Evolutionary conservation across 2,113 vertebrate species (phyloP), one percentile per base, ranked within the genome.

Genomic region (Gadus chalcogrammus): DNA sequence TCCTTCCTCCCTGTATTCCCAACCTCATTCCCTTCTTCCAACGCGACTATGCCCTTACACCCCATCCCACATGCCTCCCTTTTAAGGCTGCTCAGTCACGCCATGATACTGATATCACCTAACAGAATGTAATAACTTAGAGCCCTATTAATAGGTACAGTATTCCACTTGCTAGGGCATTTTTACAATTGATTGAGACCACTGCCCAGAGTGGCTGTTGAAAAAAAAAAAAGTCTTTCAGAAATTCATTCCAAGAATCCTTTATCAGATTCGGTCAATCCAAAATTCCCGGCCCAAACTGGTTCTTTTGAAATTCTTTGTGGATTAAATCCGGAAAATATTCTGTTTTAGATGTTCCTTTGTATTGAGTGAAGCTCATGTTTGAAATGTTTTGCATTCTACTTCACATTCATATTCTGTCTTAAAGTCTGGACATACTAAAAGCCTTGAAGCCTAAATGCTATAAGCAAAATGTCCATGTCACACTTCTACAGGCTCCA

Each of bases 71-170:
- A 87, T 35, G 83, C 78, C 85, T 82, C 80, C 82, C 79, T 59
- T 83, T 81, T 79, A 83, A 85, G 90, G 90, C 89, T 89, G 88
- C 88, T 88, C 88, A 88, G 90, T 86, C 89, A 88, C 81, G 89
- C 88, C 89, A 91, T 90, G 89, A 91, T 91, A 92, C 90, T 93
- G 90, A 93, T 88, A 90, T 89, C 90, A 91, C 89, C 90, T 92
- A 93, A 92, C 42, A 89, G 92, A 93, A 93, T 93, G 92, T 93
- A 93, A 92, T 91, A 89, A 90, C 91, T 89, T 91, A 91, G 88
- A 84, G 89, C 88, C 87, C 91, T 81, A 52, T 79, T 83, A 66
- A 82, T 86, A 90, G 91, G 92, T 93, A 90, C 91, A 93, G 90
- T 92, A 92, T 87, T 89, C 90, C 89, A 89, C 90, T 91, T 90